These are phyloP conservation scores for Limnephilus auricula DNA, from an alignment of 2,888 invertebrate genomes.

Conservation along the genomic window DNA sequence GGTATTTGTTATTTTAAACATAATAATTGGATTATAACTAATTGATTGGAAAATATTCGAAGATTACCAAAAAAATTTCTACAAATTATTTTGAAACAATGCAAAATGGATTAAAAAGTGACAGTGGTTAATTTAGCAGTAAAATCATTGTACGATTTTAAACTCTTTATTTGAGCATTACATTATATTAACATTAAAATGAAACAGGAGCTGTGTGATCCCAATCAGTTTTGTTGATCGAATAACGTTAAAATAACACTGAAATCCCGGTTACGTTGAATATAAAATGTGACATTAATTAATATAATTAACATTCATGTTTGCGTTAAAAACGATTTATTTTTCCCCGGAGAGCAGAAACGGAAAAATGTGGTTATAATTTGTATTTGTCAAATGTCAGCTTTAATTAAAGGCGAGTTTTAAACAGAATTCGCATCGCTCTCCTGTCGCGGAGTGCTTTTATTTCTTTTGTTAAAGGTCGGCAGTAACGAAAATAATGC, in stretches of 20 bases:
- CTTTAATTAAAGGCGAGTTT: slow-evolving; percentile 27
- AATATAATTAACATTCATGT: not conserved
- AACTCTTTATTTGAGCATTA: not conserved
- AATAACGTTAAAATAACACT: not conserved
- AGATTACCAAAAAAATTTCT: too few species aligned
- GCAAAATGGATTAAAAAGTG: not conserved
- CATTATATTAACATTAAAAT: not conserved
- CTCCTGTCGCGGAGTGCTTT: slow-evolving; percentile 10
- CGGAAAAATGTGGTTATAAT: not conserved
- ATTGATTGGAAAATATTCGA: too few species aligned
- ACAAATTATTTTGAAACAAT: too few species aligned
- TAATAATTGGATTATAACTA: too few species aligned
- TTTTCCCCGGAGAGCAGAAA: not conserved
- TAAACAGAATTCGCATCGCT: slow-evolving; percentile 29
- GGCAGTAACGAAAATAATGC: not conserved
- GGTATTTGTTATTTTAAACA: too few species aligned
- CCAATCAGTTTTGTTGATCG: not conserved
- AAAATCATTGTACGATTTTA: not conserved
- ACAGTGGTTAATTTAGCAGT: not conserved
- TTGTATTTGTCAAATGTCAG: slow-evolving; percentile 37
- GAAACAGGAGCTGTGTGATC: not conserved
- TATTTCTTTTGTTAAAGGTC: not conserved
- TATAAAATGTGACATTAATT: not conserved
- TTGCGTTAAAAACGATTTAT: not conserved
- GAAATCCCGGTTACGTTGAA: not conserved